phyloP scores from a whole-genome alignment of 2,888 invertebrate genomes.

The Polymixis flavicincta region DNA sequence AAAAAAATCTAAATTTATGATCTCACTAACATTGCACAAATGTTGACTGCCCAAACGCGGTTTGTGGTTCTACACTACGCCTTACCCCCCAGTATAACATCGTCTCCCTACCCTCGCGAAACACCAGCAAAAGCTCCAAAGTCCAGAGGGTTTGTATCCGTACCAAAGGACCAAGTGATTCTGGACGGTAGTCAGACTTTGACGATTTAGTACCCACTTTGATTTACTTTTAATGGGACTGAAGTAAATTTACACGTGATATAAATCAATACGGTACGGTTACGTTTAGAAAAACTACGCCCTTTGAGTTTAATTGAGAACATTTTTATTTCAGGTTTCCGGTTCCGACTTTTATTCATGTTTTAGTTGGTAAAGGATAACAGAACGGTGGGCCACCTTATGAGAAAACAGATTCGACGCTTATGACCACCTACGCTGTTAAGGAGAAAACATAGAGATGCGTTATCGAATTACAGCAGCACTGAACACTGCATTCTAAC shows the following conservation, averaged over 20 bases:
- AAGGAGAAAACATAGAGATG: not conserved
- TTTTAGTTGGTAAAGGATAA: not conserved
- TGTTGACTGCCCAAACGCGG: conserved; percentile 74
- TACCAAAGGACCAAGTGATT: conserved; percentile 45
- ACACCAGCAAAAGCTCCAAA: conserved; percentile 43
- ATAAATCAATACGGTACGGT: conserved; percentile 79
- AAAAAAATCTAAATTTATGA: conserved; percentile 69
- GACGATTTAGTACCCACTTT: conserved; percentile 81
- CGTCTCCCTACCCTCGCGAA: conserved; percentile 9
- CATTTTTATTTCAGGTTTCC: conserved; percentile 55
- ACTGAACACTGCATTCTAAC: not conserved
- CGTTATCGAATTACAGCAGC: not conserved
- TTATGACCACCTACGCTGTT: not conserved
- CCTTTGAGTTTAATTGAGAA: conserved; percentile 59
- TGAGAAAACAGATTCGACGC: not conserved
- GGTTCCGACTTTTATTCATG: conserved; percentile 25
- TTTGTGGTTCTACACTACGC: conserved; percentile 71
- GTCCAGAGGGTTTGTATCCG: conserved; percentile 5
- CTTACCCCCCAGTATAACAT: conserved; percentile 62
- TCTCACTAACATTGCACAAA: conserved; percentile 70
- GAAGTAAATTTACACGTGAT: conserved; percentile 79
- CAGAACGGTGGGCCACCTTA: not conserved
- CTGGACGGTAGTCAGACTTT: conserved; percentile 72
- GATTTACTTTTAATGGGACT: conserved; percentile 82
- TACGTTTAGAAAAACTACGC: conserved; percentile 59